Conservation (phyloP, 2,888 invertebrate species). For the Artemia sinica region DNA sequence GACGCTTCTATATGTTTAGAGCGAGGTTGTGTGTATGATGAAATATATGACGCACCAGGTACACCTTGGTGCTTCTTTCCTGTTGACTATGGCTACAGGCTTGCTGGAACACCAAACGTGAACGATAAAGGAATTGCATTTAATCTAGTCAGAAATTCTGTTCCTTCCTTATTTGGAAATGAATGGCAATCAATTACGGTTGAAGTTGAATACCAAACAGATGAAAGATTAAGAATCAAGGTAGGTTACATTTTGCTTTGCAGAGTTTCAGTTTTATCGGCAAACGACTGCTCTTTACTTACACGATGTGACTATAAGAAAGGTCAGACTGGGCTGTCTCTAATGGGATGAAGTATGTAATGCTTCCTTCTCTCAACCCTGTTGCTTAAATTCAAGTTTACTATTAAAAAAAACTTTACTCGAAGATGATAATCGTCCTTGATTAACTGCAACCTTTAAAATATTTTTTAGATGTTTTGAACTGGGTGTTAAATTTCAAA, state of each 20-base stretch:
- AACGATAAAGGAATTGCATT: slow-evolving; percentile 6
- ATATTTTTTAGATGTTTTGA: too few species aligned
- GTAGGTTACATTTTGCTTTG: not conserved
- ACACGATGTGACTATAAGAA: too few species aligned
- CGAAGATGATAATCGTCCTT: too few species aligned
- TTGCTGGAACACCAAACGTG: not conserved
- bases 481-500: too few species aligned
- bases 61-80: slow-evolving; percentile 10
- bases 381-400: too few species aligned
- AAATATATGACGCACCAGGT: not conserved
- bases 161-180: slow-evolving; percentile 19
- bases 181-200: slow-evolving; percentile 16
- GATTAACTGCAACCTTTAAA: too few species aligned
- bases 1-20: not conserved
- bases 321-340: too few species aligned
- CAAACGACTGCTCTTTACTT: too few species aligned
- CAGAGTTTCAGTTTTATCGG: too few species aligned
- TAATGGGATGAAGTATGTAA: too few species aligned
- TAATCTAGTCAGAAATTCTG: not conserved
- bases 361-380: too few species aligned
- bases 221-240: slow-evolving; percentile 18
- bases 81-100: not conserved
- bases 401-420: too few species aligned
- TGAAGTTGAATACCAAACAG: slow-evolving; percentile 20
- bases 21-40: not conserved